phyloP scores from a whole-genome alignment of 2,113 vertebrate species.

The Anarhynchus alexandrinus region DNA sequence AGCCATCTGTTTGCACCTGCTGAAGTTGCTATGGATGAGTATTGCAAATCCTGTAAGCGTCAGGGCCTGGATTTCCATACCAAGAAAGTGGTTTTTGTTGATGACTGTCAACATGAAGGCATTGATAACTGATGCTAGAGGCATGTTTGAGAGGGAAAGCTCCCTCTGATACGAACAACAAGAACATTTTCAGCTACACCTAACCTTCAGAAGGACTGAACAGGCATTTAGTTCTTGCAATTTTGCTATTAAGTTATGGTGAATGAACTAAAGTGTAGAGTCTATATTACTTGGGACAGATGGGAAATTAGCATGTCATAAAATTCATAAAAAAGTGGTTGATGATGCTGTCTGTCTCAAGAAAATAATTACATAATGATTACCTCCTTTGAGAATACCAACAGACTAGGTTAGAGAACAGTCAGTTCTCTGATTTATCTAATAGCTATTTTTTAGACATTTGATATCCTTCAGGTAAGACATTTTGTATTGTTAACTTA shows the following conservation, averaged over 20 bases:
- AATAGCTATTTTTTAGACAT: background rate
- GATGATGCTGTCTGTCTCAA: conserved; percentile 63
- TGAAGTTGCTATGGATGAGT: conserved; percentile 15
- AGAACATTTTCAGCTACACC: conserved; percentile 28
- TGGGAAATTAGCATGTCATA: conserved; percentile 80
- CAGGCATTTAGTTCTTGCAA: conserved; percentile 41
- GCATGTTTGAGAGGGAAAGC: background rate
- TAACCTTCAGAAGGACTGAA: conserved; percentile 56
- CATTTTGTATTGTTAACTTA: background rate
- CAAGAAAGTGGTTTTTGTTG: background rate
- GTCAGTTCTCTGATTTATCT: background rate
- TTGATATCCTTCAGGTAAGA: background rate
- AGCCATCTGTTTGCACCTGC: conserved; percentile 70
- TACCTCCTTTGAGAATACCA: conserved; percentile 48
- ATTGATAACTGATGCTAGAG: background rate
- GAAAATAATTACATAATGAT: conserved; percentile 71
- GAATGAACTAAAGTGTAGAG: conserved; percentile 60
- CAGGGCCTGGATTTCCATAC: background rate
- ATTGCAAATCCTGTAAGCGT: conserved; percentile 4
- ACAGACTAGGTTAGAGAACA: background rate
- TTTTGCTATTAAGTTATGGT: conserved; percentile 56
- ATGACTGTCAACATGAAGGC: background rate
- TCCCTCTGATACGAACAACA: background rate
- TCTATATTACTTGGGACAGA: conserved; percentile 66
- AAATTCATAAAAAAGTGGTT: conserved; percentile 71